phyloP scores from a whole-genome alignment of 1,140 invertebrate species.

The Popillia japonica region DNA sequence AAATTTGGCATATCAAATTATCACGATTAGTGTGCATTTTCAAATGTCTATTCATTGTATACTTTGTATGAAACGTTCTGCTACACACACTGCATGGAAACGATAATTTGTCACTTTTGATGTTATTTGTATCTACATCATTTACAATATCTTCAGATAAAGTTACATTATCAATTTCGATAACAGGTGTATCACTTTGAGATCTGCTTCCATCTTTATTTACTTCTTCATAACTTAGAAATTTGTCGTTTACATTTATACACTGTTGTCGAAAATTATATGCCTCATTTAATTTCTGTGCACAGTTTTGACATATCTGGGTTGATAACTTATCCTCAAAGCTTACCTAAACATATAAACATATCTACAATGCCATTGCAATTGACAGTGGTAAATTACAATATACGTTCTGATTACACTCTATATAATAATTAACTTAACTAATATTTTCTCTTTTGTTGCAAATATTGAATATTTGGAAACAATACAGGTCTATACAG shows the following conservation, averaged over 20 bases:
- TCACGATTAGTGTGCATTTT: slow-evolving; percentile 49
- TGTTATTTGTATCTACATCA: not conserved
- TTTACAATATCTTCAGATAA: not conserved
- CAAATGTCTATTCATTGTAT: slow-evolving; percentile 49
- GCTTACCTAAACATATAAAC: not conserved
- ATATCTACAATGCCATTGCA: not conserved
- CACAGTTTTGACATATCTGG: slow-evolving; percentile 51
- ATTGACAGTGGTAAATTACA: no score
- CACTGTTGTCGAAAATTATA: slow-evolving; percentile 53
- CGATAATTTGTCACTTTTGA: not conserved
- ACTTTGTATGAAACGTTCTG: slow-evolving; percentile 51
- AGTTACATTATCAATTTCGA: not conserved
- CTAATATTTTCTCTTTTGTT: no score
- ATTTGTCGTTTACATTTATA: not conserved
- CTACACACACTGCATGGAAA: slow-evolving; percentile 50
- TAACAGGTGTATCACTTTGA: not conserved
- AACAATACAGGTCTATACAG: no score
- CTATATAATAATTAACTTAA: no score
- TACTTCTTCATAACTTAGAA: not conserved
- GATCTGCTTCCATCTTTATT: not conserved
- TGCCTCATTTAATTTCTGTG: slow-evolving; percentile 50
- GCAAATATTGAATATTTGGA: no score
- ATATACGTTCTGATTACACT: no score
- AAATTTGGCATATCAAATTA: slow-evolving; percentile 49
- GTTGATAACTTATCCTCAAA: slow-evolving; percentile 48